These are phyloP conservation scores for Agrenia bidenticulata DNA, from an alignment of 2,888 invertebrate species.

Conservation along the genomic window DNA sequence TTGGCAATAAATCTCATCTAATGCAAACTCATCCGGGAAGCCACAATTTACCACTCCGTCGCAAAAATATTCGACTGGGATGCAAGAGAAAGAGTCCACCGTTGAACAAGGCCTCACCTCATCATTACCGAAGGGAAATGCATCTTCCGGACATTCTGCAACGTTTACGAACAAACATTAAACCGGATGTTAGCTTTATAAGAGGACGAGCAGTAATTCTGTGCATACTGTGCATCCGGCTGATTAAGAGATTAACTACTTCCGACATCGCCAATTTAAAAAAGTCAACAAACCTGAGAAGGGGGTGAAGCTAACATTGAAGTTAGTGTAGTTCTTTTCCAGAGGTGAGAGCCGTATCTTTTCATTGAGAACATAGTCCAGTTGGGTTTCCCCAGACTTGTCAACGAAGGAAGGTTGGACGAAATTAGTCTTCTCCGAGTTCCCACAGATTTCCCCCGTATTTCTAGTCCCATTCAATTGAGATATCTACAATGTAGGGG, in stretches of 20 bases:
- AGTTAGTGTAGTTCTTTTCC: not conserved
- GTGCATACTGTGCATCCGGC: too few relatives aligned
- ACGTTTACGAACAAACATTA: too few relatives aligned
- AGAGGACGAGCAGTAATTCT: too few relatives aligned
- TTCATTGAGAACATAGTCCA: not conserved
- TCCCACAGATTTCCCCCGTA: slow-evolving; percentile 4
- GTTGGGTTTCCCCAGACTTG: not conserved
- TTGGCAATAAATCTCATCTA: slow-evolving; percentile 6
- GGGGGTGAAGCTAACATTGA: slow-evolving; percentile 15
- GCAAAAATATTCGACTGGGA: slow-evolving; percentile 9
- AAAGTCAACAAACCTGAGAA: slow-evolving; percentile 5
- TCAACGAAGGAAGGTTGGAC: slow-evolving; percentile 4
- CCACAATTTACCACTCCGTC: slow-evolving; percentile 17
- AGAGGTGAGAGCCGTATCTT: not conserved
- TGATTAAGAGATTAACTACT: too few relatives aligned
- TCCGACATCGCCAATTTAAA: too few relatives aligned
- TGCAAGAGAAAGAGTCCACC: slow-evolving; percentile 14
- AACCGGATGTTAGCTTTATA: too few relatives aligned
- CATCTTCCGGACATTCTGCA: slow-evolving; percentile 14
- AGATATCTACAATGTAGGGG: slow-evolving; percentile 9
- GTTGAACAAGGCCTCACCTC: not conserved
- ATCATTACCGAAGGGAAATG: slow-evolving; percentile 11
- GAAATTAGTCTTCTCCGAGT: not conserved
- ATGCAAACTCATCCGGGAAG: slow-evolving; percentile 1
- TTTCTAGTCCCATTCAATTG: not conserved